Percentiles rank a stretch among this genome's conserved stretches.
Conservation (phyloP, 2,888 invertebrate species). For the Nowickia ferox region DNA sequence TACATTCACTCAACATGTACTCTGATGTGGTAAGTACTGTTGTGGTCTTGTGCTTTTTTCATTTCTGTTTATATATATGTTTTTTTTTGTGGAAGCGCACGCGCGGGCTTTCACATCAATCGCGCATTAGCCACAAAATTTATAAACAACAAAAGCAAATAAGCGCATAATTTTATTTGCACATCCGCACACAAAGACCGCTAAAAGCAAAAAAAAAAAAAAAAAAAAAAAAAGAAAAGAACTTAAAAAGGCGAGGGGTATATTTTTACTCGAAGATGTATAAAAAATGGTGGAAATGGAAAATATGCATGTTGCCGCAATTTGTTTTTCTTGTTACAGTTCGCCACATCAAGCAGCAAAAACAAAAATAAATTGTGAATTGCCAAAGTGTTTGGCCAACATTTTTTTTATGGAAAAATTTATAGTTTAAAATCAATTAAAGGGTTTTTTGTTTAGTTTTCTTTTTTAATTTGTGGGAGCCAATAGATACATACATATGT, state of each 20-base stretch:
- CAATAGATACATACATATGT: no score
- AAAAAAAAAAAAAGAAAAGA: background rate
- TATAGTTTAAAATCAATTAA: constrained; percentile 41
- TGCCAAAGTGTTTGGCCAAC: constrained; percentile 61
- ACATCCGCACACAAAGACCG: constrained; percentile 75
- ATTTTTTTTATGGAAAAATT: constrained; percentile 53
- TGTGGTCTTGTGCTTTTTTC: constrained; percentile 46
- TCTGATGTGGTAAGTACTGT: constrained; percentile 49
- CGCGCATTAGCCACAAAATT: constrained; percentile 73
- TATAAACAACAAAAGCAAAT: constrained; percentile 53
- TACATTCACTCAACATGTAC: constrained; percentile 52
- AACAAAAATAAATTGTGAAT: constrained; percentile 29
- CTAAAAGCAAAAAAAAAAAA: constrained; percentile 30
- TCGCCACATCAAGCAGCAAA: constrained; percentile 34
- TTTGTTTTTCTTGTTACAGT: constrained; percentile 65
- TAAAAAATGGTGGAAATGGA: constrained; percentile 4
- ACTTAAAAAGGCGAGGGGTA: background rate
- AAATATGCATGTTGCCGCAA: constrained; percentile 51
- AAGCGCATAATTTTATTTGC: constrained; percentile 79
- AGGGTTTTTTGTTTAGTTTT: constrained; percentile 1
- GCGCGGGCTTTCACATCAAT: constrained; percentile 75
- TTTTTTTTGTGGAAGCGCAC: constrained; percentile 59
- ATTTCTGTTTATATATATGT: background rate
- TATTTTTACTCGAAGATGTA: background rate
- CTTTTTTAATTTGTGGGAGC: background rate